Conservation (phyloP, 2,113 vertebrate species). For the Petaurus breviceps region DNA sequence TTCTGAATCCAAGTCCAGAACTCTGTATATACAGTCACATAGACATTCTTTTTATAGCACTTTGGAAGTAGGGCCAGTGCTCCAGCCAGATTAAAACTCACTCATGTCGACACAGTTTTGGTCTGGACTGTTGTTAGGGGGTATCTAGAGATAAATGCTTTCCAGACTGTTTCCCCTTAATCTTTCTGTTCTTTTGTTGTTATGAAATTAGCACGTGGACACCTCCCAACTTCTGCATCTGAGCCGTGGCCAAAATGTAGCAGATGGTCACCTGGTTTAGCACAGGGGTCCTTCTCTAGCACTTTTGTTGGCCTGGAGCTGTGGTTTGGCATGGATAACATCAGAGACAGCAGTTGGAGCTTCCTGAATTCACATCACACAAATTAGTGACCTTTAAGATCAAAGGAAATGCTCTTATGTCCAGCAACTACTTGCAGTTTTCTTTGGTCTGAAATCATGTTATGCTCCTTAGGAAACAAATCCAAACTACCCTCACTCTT, state of each 20-base stretch:
- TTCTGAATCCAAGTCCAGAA: background rate
- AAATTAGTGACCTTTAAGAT: conserved; percentile 41
- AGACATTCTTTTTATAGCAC: background rate
- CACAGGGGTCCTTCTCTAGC: background rate
- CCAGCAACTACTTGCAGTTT: background rate
- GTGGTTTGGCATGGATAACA: background rate
- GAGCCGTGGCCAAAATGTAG: conserved; percentile 41
- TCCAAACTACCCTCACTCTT: background rate
- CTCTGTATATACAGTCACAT: background rate
- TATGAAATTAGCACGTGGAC: background rate
- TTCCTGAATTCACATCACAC: conserved; percentile 15
- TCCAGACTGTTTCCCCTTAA: background rate
- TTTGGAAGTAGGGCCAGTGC: background rate
- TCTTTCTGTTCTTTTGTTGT: background rate
- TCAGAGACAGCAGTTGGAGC: conserved; percentile 35
- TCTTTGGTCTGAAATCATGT: conserved; percentile 33
- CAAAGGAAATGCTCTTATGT: conserved; percentile 25
- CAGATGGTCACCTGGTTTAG: conserved; percentile 37
- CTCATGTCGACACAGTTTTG: background rate
- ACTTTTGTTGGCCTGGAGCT: conserved; percentile 8
- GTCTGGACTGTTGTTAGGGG: background rate
- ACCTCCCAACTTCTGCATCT: conserved; percentile 5
- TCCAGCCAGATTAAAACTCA: background rate
- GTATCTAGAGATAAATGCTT: background rate
- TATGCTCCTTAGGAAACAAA: conserved; percentile 45